These are phyloP conservation scores for Fabriciana adippe DNA, from an alignment of 2,888 invertebrate species.

Conservation along the genomic window DNA sequence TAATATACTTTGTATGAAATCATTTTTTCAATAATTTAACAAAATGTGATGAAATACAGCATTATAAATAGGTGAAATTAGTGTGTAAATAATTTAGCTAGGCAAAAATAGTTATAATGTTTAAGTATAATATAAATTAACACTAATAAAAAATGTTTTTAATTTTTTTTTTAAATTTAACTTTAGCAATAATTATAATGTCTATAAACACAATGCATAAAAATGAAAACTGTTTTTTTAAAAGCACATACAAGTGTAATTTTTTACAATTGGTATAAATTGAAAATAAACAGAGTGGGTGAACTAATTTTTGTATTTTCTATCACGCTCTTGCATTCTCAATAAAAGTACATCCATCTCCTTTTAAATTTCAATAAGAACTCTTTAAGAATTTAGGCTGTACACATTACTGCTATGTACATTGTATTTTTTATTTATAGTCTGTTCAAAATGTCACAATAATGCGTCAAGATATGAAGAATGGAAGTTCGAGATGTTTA, in stretches of 20 bases:
- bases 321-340: background rate
- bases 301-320: background rate
- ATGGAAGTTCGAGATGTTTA: constrained; percentile 14
- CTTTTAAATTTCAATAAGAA: constrained; percentile 1
- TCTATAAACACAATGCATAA: no score
- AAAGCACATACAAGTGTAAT: background rate
- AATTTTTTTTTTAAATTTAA: no score
- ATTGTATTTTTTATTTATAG: background rate
- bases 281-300: background rate
- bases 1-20: background rate
- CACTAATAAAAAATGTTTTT: no score
- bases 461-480: background rate
- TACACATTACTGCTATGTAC: background rate
- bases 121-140: background rate
- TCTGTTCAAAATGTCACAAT: constrained; percentile 15
- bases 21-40: background rate
- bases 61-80: background rate
- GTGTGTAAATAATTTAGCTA: no score
- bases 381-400: background rate
- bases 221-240: no score
- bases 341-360: background rate
- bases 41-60: background rate
- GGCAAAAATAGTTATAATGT: background rate
- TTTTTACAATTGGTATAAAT: background rate
- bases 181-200: no score